These are phyloP conservation scores for Frankliniella fusca DNA, from an alignment of 2,888 invertebrate genomes.

Conservation along the genomic window DNA sequence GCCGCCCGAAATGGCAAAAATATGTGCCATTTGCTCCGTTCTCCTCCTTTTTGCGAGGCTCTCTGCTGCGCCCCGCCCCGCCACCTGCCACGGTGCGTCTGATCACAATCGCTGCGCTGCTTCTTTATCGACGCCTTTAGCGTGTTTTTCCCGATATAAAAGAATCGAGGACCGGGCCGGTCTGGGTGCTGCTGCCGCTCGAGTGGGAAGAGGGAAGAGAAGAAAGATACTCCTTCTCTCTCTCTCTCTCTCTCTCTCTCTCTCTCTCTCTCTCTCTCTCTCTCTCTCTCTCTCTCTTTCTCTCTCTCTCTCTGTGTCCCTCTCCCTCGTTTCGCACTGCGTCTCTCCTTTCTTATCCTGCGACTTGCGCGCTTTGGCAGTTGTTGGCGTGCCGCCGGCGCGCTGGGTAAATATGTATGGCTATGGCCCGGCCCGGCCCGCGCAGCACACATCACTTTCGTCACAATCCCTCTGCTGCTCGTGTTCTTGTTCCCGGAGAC, in stretches of 20 bases:
- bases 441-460: neutral
- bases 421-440: neutral
- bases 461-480: neutral
- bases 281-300: too few relatives aligned
- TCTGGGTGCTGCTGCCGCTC: neutral
- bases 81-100: neutral
- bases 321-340: too few relatives aligned
- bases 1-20: too few relatives aligned
- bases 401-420: neutral
- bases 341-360: too few relatives aligned
- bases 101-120: neutral
- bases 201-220: neutral
- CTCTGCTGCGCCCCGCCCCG: neutral
- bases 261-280: too few relatives aligned
- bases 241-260: too few relatives aligned
- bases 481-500: too few relatives aligned
- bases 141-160: neutral
- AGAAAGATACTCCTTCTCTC: too few relatives aligned
- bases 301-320: too few relatives aligned
- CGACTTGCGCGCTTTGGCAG: neutral
- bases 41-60: neutral
- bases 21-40: neutral
- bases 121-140: constrained; percentile 10
- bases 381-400: neutral
- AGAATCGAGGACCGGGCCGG: neutral